Conservation (phyloP, 2,797 vertebrate species). For the Ciconia nigra region DNA sequence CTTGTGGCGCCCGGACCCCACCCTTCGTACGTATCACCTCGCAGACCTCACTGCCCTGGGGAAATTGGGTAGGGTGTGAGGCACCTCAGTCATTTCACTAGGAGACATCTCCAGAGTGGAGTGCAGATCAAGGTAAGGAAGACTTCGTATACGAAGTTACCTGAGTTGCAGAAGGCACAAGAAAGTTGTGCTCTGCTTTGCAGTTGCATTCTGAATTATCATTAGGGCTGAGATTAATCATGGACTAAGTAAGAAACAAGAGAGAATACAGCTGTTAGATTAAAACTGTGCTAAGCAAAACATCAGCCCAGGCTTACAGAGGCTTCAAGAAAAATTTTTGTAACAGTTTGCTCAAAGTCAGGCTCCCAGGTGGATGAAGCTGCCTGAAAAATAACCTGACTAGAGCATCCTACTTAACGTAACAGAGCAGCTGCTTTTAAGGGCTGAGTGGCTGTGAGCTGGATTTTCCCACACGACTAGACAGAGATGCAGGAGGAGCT, state of each 20-base stretch:
- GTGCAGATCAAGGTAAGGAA: constrained; percentile 77
- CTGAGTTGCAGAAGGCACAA: background rate
- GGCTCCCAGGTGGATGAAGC: background rate
- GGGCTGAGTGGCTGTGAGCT: background rate
- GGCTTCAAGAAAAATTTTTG: background rate
- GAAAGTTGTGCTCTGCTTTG: background rate
- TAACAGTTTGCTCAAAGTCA: background rate
- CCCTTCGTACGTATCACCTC: background rate
- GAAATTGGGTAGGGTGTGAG: constrained; percentile 77
- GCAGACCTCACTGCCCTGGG: constrained; percentile 60
- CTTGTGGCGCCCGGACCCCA: constrained; percentile 63
- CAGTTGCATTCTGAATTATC: background rate
- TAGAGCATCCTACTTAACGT: background rate
- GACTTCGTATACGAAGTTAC: background rate
- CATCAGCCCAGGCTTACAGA: background rate
- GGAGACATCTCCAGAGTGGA: constrained; percentile 62
- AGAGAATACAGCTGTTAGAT: background rate
- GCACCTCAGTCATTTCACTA: constrained; percentile 69
- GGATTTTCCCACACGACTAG: background rate
- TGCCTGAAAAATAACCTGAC: background rate
- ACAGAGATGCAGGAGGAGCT: background rate
- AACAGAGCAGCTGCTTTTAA: background rate
- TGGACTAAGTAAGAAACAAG: background rate
- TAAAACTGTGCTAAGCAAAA: background rate
- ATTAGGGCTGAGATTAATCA: background rate